These are phyloP conservation scores for Drosophila infuscata DNA, from an alignment of 2,888 invertebrate species.

Conservation along the genomic window DNA sequence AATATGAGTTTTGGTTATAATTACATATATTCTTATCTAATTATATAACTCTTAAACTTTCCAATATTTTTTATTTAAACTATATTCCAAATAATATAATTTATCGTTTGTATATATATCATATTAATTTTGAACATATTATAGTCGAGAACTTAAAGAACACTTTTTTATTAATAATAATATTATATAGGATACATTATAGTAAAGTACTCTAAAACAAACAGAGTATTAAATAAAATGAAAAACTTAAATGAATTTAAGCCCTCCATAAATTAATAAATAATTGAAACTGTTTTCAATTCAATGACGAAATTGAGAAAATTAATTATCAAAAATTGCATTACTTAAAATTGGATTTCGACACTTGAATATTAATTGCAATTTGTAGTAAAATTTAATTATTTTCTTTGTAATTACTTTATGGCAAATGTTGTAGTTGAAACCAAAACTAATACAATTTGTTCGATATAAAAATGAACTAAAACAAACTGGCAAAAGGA, in stretches of 20 bases:
- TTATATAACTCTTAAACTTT: neutral
- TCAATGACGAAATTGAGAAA: constrained; percentile 1
- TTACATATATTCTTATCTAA: neutral
- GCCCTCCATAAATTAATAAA: constrained; percentile 1
- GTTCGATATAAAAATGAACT: constrained; percentile 2
- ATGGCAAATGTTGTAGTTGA: neutral
- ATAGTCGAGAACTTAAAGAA: neutral
- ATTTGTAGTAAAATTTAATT: neutral
- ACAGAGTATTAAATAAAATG: constrained; percentile 6
- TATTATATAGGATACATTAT: neutral
- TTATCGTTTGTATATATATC: neutral
- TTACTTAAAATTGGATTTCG: neutral
- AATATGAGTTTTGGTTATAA: neutral
- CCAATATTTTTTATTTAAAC: neutral
- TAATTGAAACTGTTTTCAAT: constrained; percentile 23
- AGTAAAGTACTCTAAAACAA: neutral
- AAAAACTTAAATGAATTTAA: constrained; percentile 26
- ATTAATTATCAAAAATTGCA: neutral
- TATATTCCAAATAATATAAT: neutral
- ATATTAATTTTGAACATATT: neutral
- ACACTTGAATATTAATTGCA: neutral
- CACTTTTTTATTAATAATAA: neutral
- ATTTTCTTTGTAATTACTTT: neutral
- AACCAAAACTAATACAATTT: constrained; percentile 18
- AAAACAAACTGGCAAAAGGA: constrained; percentile 1